phyloP scores from a whole-genome alignment of 2,113 vertebrate genomes.

The Lycocorax pyrrhopterus region DNA sequence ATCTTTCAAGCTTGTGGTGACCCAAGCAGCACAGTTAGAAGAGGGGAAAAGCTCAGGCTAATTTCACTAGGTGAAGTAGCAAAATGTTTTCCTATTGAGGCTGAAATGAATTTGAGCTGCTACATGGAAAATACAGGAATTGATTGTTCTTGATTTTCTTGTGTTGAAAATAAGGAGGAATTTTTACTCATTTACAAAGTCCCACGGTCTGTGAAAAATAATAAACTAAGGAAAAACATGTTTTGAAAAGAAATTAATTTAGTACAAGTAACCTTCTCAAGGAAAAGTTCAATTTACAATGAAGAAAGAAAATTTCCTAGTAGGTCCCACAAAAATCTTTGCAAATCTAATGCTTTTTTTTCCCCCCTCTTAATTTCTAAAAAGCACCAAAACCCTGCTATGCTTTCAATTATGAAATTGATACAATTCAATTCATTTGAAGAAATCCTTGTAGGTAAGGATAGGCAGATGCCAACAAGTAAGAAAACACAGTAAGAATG shows the following conservation, averaged over 20 bases:
- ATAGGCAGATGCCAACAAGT: not conserved
- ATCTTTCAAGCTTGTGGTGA: not conserved
- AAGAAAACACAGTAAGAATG: not conserved
- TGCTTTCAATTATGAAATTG: not conserved
- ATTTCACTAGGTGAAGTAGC: not conserved
- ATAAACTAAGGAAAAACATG: not conserved
- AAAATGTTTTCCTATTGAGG: not conserved
- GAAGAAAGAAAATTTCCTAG: not conserved
- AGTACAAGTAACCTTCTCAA: not conserved
- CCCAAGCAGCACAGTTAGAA: not conserved
- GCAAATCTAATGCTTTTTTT: not conserved
- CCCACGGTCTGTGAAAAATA: not conserved
- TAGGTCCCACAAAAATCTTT: not conserved
- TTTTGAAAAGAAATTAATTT: not conserved
- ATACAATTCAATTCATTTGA: not conserved
- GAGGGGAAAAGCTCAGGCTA: not conserved
- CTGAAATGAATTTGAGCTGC: not conserved
- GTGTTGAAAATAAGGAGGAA: not conserved
- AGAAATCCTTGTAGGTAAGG: not conserved
- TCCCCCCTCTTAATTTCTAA: not conserved
- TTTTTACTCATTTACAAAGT: not conserved
- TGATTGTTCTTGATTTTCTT: not conserved
- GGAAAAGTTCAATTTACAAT: not conserved
- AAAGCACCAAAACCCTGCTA: not conserved
- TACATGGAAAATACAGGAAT: not conserved